phyloP scores from a whole-genome alignment of 2,797 vertebrate species.

The Sebastes cheni region DNA sequence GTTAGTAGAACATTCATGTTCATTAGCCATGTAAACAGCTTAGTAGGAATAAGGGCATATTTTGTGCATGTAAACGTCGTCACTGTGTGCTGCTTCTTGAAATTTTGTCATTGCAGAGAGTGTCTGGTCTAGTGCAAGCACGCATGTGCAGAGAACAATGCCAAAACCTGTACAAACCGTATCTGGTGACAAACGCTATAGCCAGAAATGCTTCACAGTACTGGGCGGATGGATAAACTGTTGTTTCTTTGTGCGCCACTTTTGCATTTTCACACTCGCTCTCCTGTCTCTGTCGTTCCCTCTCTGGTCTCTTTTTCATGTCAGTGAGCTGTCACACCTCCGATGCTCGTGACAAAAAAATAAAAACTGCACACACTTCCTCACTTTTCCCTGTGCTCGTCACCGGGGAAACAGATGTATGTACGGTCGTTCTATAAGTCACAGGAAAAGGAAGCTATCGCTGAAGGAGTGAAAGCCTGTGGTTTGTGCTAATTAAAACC shows the following conservation, averaged over 20 bases:
- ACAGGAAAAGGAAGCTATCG: slow-evolving; percentile 21
- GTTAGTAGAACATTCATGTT: background rate
- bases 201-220: background rate
- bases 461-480: slow-evolving; percentile 4
- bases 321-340: slow-evolving; percentile 15
- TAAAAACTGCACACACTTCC: slow-evolving; percentile 7
- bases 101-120: background rate
- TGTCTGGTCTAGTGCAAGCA: background rate
- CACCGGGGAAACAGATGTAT: slow-evolving; percentile 20
- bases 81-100: background rate
- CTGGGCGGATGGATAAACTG: background rate
- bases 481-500: slow-evolving; percentile 26
- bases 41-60: background rate
- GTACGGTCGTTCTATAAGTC: background rate
- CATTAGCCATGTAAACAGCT: background rate
- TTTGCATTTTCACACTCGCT: background rate
- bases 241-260: background rate
- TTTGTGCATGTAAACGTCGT: background rate
- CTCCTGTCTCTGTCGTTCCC: background rate
- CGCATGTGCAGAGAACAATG: background rate
- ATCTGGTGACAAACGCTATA: background rate
- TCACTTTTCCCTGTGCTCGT: background rate
- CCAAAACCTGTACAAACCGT: background rate
- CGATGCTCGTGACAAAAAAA: background rate
- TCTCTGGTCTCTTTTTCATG: background rate